Evolutionary conservation across 2,888 invertebrate species (phyloP), one percentile per base, ranked within the genome.

Genomic region (Nemoura dubitans): DNA sequence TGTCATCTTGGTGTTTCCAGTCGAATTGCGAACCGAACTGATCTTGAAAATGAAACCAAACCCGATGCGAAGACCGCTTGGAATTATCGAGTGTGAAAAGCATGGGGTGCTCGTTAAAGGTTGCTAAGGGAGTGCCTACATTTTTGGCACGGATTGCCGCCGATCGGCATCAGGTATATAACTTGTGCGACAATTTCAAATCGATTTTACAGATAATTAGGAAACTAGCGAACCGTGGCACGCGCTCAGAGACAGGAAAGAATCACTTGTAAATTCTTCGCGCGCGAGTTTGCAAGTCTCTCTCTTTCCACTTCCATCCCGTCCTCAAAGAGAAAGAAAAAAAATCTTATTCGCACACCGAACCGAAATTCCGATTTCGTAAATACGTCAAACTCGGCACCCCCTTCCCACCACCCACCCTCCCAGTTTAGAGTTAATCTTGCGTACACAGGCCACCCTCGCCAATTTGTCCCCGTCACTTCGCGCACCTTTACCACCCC

Each of bases 161-260:
- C 10, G 36, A 36, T 36, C 36, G 10, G 36, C 36, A 10, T 10
- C n/a, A n/a, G n/a, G n/a, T n/a, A n/a, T n/a, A n/a, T 36, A 36
- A 36, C 36, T 36, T 36, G 10, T 36, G 36, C 36, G 36, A 36
- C 36, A 59, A 59, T 21, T 59, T 21, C 16, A 14, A 59, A 59
- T 59, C 59, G 59, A 59, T 59, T 59, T 59, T 59, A 59, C 59
- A 59, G 59, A 59, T 59, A 59, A 59, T 59, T 59, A 59, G 59
- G 59, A 59, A 59, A 21, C 59, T 7, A 59, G 59, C 14, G 59
- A 59, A 59, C 6, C 59, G 59, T 59, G 59, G 59, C 14, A 59
- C 59, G 59, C 10, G 59, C 59, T 59, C 21, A 21, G 36, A 36
- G 36, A 36, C 36, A 10, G 59, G 59, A 59, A 59, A 59, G 59